A percentile compares a stretch with the other conserved stretches of the same genome.
Conservation (phyloP, 1,140 invertebrate species). For the Drosophila lini region DNA sequence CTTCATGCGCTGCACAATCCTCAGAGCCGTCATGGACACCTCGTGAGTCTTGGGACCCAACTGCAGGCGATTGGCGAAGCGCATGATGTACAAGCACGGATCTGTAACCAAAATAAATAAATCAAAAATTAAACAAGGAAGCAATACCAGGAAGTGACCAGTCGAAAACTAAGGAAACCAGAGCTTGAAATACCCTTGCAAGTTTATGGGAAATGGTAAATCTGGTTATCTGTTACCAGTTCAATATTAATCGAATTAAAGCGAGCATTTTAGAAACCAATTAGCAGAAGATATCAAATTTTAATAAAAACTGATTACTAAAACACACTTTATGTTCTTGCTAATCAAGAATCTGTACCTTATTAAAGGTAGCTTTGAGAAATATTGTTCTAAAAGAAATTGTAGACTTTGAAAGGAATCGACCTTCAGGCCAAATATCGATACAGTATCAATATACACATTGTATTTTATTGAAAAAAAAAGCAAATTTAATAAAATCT, state of each 20-base stretch:
- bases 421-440: too few relatives aligned
- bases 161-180: background rate
- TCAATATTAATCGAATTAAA: slow-evolving; percentile 11
- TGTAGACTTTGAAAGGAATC: background rate
- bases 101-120: slow-evolving; percentile 86
- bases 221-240: background rate
- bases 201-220: background rate
- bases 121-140: slow-evolving; percentile 32
- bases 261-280: slow-evolving; percentile 5
- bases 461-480: too few relatives aligned
- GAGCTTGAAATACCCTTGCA: slow-evolving; percentile 8
- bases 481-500: too few relatives aligned
- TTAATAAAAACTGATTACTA: background rate
- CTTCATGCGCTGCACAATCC: slow-evolving; percentile 98
- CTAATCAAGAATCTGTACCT: background rate
- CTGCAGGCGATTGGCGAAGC: slow-evolving; percentile 97
- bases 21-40: slow-evolving; percentile 96
- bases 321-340: background rate
- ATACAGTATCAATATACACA: too few relatives aligned
- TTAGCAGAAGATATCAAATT: background rate
- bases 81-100: slow-evolving; percentile 96
- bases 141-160: background rate
- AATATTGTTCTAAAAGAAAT: background rate
- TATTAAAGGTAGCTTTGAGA: background rate
- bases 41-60: slow-evolving; percentile 96